A percentile compares a stretch with the other conserved stretches of the same genome.
Evolutionary conservation across 2,888 invertebrate species (phyloP).

Genomic region (Sinhomidia bicolor): DNA sequence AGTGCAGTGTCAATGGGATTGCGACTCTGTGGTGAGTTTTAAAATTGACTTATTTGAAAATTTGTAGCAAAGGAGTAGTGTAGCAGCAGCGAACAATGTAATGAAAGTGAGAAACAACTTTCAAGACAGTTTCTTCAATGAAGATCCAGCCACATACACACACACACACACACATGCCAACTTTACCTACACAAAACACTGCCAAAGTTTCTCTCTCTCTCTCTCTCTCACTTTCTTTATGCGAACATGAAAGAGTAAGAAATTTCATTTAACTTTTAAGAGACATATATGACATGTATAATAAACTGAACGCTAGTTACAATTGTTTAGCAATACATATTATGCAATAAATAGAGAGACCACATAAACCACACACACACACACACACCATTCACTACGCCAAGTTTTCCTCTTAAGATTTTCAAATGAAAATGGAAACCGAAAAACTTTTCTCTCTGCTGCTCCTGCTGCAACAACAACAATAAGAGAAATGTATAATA

Average conservation of each 20-base stretch:
- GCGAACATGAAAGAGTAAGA: not conserved
- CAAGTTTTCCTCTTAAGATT: conserved; percentile 37
- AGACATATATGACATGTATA: too few species aligned
- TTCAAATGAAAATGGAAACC: not conserved
- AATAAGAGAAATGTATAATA: not conserved
- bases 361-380: conserved; percentile 53
- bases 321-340: conserved; percentile 51
- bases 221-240: too few species aligned
- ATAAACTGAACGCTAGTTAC: not conserved
- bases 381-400: conserved; percentile 13
- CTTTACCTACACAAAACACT: not conserved
- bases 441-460: conserved; percentile 32
- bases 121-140: not conserved
- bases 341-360: conserved; percentile 49
- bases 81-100: too few species aligned
- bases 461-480: not conserved
- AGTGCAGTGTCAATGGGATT: not conserved
- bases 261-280: conserved; percentile 3
- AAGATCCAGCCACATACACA: not conserved
- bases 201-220: not conserved
- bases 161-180: not conserved
- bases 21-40: too few species aligned
- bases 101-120: not conserved
- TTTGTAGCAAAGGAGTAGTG: too few species aligned
- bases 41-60: too few species aligned